Evolutionary conservation across 2,888 invertebrate genomes (phyloP).

Genomic region (Drosophila koepferae): DNA sequence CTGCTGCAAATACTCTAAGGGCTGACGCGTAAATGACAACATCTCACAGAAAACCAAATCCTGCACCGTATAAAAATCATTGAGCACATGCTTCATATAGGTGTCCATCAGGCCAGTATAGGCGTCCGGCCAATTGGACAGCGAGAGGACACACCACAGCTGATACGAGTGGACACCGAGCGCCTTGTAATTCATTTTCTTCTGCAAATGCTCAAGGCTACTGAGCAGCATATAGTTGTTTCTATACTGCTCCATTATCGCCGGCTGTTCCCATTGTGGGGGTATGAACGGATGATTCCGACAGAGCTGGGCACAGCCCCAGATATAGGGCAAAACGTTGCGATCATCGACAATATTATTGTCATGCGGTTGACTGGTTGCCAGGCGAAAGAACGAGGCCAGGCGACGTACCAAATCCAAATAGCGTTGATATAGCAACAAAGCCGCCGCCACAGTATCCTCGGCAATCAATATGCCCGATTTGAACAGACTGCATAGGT

Average conservation of each 20-base stretch:
- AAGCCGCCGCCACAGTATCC: slow-evolving; percentile 92
- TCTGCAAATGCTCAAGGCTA: slow-evolving; percentile 95
- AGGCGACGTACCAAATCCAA: slow-evolving; percentile 92
- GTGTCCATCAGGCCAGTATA: slow-evolving; percentile 98
- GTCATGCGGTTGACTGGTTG: slow-evolving; percentile 98
- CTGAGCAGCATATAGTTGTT: slow-evolving; percentile 96
- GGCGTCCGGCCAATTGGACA: slow-evolving; percentile 96
- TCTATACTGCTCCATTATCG: slow-evolving; percentile 88
- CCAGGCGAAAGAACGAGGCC: slow-evolving; percentile 96
- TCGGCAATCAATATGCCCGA: slow-evolving; percentile 90
- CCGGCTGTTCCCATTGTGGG: slow-evolving; percentile 91
- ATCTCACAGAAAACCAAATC: slow-evolving; percentile 97
- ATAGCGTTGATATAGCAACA: slow-evolving; percentile 88
- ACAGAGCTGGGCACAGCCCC: slow-evolving; percentile 97
- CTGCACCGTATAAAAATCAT: slow-evolving; percentile 96
- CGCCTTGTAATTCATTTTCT: slow-evolving; percentile 92
- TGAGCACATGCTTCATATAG: slow-evolving; percentile 97
- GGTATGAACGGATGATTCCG: slow-evolving; percentile 92
- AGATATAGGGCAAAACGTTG: slow-evolving; percentile 98
- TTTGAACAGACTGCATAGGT: slow-evolving; percentile 96
- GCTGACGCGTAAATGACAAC: slow-evolving; percentile 88
- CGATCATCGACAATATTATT: slow-evolving; percentile 99
- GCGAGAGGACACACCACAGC: slow-evolving; percentile 98
- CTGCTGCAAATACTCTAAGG: slow-evolving; percentile 9
- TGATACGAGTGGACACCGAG: slow-evolving; percentile 99